Conservation (phyloP, 2,797 vertebrate genomes). For the Hippocampus kuda region DNA sequence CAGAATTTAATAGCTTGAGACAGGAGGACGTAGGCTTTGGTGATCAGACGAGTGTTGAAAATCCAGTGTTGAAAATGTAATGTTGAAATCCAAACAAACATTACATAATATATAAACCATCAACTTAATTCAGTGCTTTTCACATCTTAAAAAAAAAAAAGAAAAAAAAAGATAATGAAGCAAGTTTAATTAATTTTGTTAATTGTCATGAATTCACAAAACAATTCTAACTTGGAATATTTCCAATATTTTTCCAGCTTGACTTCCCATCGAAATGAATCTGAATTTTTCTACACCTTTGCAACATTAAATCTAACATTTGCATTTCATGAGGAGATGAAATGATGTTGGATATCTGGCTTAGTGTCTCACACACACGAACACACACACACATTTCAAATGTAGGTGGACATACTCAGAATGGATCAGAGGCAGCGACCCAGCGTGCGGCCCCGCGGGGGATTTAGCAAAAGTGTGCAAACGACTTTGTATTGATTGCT, state of each 20-base stretch:
- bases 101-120: background rate
- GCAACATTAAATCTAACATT: too few species aligned
- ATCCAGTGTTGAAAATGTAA: conserved; percentile 6
- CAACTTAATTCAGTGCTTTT: too few species aligned
- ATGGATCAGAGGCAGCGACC: background rate
- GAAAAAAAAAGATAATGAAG: too few species aligned
- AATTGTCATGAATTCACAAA: too few species aligned
- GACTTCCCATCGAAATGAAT: too few species aligned
- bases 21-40: conserved; percentile 8
- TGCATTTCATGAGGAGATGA: too few species aligned
- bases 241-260: background rate
- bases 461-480: conserved; percentile 23
- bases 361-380: too few species aligned
- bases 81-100: background rate
- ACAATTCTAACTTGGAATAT: background rate
- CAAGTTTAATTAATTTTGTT: too few species aligned
- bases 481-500: conserved; percentile 41
- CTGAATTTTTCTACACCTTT: too few species aligned
- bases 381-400: background rate
- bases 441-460: background rate
- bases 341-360: too few species aligned
- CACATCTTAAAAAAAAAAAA: too few species aligned
- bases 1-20: conserved; percentile 16
- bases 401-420: background rate
- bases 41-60: conserved; percentile 6